phyloP scores from a whole-genome alignment of 2,888 invertebrate genomes.

The Lasioglossum zephyrum region DNA sequence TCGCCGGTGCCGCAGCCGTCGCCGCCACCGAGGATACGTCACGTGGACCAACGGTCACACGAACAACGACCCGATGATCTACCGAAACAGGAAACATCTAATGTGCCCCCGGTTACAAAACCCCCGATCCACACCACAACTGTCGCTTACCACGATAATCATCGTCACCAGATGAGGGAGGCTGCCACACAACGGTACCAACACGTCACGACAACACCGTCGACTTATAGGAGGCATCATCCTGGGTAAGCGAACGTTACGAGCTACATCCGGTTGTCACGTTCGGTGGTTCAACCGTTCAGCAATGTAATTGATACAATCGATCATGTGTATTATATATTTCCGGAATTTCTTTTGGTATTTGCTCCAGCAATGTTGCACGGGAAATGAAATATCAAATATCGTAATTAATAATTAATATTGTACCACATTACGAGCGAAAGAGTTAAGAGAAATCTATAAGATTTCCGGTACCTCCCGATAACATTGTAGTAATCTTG shows the following conservation, averaged over 20 bases:
- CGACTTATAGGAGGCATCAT: constrained; percentile 77
- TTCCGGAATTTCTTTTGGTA: no score
- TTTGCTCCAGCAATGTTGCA: no score
- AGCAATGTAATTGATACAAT: no score
- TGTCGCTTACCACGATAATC: constrained; percentile 74
- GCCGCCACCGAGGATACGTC: constrained; percentile 45
- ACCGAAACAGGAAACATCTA: constrained; percentile 68
- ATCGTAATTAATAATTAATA: no score
- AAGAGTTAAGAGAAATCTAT: no score
- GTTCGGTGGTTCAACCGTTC: no score
- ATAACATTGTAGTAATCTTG: no score
- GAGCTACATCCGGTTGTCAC: no score
- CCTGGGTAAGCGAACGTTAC: constrained; percentile 76
- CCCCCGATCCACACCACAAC: constrained; percentile 73
- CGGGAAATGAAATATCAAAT: no score
- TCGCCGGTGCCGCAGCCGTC: constrained; percentile 13
- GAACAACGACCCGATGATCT: constrained; percentile 42
- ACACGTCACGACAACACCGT: constrained; percentile 65
- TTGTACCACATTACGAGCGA: no score
- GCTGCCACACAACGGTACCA: constrained; percentile 64
- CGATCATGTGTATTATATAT: no score
- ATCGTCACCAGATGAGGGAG: constrained; percentile 68
- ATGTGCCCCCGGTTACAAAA: constrained; percentile 71
- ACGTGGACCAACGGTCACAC: constrained; percentile 57
- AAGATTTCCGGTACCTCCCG: no score